phyloP scores from a whole-genome alignment of 2,797 vertebrate genomes.

The Danio aesculapii region DNA sequence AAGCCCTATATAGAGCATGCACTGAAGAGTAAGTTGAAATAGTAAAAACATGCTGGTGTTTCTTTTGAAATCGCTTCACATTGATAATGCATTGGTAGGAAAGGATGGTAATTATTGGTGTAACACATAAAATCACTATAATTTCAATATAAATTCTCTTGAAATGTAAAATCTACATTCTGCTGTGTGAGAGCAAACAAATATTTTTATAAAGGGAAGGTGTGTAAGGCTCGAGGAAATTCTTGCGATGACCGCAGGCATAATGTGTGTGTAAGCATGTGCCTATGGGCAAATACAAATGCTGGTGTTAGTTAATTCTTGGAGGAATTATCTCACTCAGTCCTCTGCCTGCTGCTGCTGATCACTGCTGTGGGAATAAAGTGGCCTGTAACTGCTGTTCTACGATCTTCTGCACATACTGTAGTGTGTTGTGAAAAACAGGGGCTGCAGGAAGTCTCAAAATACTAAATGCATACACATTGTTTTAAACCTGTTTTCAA shows the following conservation, averaged over 20 bases:
- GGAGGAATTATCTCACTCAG: constrained; percentile 16
- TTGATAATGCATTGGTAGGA: background rate
- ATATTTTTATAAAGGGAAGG: background rate
- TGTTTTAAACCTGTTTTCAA: background rate
- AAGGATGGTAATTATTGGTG: background rate
- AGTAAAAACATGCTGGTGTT: constrained; percentile 1
- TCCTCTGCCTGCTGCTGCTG: background rate
- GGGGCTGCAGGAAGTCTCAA: background rate
- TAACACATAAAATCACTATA: background rate
- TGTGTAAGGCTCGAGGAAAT: background rate
- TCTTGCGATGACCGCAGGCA: background rate
- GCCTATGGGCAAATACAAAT: constrained; percentile 7
- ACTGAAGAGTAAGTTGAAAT: constrained; percentile 9
- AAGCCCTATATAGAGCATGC: constrained; percentile 19
- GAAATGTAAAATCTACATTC: background rate
- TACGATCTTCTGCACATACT: background rate
- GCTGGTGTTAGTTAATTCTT: background rate
- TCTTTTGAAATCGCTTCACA: background rate
- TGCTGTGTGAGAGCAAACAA: constrained; percentile 1
- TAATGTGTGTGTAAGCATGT: background rate
- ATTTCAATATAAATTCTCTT: background rate
- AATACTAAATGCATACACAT: background rate
- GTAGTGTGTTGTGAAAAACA: background rate
- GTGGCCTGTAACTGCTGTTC: background rate
- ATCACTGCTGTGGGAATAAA: constrained; percentile 4